These are phyloP conservation scores for Dynastes grantii DNA, from an alignment of 2,888 invertebrate genomes.

Conservation along the genomic window DNA sequence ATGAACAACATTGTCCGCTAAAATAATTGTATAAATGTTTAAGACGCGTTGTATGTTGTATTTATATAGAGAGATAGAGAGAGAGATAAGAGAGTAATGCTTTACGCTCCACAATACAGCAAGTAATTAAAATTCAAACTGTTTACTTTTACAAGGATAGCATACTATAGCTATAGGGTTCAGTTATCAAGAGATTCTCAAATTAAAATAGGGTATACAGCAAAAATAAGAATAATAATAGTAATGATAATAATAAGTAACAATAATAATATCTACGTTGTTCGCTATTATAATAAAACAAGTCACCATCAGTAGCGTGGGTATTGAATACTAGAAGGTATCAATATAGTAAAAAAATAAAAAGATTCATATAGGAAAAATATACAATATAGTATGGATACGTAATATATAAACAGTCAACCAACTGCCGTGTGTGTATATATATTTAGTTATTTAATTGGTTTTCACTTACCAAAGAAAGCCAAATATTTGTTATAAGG, in stretches of 20 bases:
- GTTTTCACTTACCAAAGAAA: slow-evolving; percentile 91
- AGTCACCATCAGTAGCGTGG: slow-evolving; percentile 64
- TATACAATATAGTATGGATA: slow-evolving; percentile 51
- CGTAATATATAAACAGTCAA: slow-evolving; percentile 60
- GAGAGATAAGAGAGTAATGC: slow-evolving; percentile 56
- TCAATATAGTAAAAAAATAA: slow-evolving; percentile 58
- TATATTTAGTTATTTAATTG: slow-evolving; percentile 69
- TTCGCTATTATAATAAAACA: slow-evolving; percentile 55
- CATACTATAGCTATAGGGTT: slow-evolving; percentile 62
- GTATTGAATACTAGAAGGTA: slow-evolving; percentile 63
- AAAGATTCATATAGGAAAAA: slow-evolving; percentile 50
- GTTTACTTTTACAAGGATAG: slow-evolving; percentile 61
- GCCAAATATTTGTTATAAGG: slow-evolving; percentile 96
- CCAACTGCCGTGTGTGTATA: slow-evolving; percentile 71
- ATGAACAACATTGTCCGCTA: no score
- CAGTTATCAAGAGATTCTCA: slow-evolving; percentile 35
- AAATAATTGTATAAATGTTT: no score
- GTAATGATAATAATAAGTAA: not conserved
- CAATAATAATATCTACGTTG: slow-evolving; percentile 54
- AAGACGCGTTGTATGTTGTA: slow-evolving; percentile 52
- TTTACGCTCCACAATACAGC: slow-evolving; percentile 62
- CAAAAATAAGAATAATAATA: slow-evolving; percentile 28
- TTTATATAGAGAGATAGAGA: slow-evolving; percentile 1
- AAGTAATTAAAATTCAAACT: slow-evolving; percentile 60
- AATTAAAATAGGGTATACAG: slow-evolving; percentile 39